Conservation (phyloP, 2,113 vertebrate genomes). For the Murina feae region DNA sequence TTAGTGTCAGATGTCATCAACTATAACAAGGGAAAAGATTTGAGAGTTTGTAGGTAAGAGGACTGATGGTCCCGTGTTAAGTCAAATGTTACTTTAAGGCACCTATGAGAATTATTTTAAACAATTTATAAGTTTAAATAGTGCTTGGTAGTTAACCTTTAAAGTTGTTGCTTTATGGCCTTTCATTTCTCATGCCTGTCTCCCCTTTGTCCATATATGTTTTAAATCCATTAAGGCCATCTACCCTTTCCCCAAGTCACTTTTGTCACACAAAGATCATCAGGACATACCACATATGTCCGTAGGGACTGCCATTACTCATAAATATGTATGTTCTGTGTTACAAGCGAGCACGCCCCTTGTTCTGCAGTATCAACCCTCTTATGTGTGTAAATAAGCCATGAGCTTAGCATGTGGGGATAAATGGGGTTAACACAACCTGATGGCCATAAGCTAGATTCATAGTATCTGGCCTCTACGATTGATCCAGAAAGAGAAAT, state of each 20-base stretch:
- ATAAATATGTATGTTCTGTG: slow-evolving; percentile 84
- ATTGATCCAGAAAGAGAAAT: slow-evolving; percentile 66
- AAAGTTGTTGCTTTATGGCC: slow-evolving; percentile 48
- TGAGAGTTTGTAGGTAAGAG: slow-evolving; percentile 39
- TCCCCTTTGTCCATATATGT: slow-evolving; percentile 9
- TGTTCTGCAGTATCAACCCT: slow-evolving; percentile 79
- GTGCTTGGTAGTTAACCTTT: slow-evolving; percentile 55
- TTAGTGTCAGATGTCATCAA: slow-evolving; percentile 37
- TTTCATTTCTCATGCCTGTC: slow-evolving; percentile 37
- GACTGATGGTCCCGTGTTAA: not conserved
- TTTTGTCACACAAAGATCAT: slow-evolving; percentile 79
- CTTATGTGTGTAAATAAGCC: slow-evolving; percentile 82
- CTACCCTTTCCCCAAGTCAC: slow-evolving; percentile 70
- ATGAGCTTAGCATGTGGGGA: slow-evolving; percentile 75
- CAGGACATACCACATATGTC: slow-evolving; percentile 72
- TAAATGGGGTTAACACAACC: slow-evolving; percentile 81
- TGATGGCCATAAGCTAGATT: slow-evolving; percentile 61
- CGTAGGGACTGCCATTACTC: slow-evolving; percentile 75
- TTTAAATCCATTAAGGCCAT: slow-evolving; percentile 76
- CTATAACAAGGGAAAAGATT: slow-evolving; percentile 51
- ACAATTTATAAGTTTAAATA: slow-evolving; percentile 28
- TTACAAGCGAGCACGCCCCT: slow-evolving; percentile 78
- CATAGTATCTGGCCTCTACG: slow-evolving; percentile 25
- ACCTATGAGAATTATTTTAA: slow-evolving; percentile 45
- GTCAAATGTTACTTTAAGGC: slow-evolving; percentile 10